Evolutionary conservation across 2,888 invertebrate species (phyloP).

Genomic region (Muschampia plurimacula): DNA sequence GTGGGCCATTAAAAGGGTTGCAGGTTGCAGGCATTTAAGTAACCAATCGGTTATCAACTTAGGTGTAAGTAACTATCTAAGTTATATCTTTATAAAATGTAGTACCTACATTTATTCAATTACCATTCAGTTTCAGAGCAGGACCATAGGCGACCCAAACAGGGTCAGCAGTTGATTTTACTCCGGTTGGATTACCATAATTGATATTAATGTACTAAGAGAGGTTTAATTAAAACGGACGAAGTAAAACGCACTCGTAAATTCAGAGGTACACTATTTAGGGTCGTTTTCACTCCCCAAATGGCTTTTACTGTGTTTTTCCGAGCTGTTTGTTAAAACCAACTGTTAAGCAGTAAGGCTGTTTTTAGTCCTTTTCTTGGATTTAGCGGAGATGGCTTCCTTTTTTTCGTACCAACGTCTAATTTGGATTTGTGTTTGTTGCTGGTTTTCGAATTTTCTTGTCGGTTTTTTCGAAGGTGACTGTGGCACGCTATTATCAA

Average conservation of each 20-base stretch:
- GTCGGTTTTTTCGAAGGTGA: background rate
- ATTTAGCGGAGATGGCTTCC: conserved; percentile 25
- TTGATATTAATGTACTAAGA: conserved; percentile 76
- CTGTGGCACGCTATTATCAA: no score
- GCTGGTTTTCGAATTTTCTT: background rate
- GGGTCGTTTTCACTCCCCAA: conserved; percentile 35
- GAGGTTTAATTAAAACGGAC: conserved; percentile 75
- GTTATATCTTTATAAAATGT: no score
- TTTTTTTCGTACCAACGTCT: conserved; percentile 13
- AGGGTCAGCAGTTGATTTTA: conserved; percentile 63
- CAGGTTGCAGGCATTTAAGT: no score
- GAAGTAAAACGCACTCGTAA: conserved; percentile 66
- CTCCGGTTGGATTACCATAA: conserved; percentile 73
- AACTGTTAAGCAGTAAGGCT: conserved; percentile 25
- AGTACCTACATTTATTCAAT: background rate
- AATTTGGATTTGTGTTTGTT: background rate
- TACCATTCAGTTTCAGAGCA: conserved; percentile 31
- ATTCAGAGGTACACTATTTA: conserved; percentile 47
- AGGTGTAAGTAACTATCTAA: no score
- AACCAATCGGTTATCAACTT: no score
- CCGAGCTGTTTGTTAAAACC: background rate
- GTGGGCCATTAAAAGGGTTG: no score
- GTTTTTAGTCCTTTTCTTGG: conserved; percentile 31
- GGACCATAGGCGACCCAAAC: conserved; percentile 38
- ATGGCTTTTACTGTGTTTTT: conserved; percentile 20